Conservation (phyloP, 2,797 vertebrate genomes). For the Sciaenops ocellatus region DNA sequence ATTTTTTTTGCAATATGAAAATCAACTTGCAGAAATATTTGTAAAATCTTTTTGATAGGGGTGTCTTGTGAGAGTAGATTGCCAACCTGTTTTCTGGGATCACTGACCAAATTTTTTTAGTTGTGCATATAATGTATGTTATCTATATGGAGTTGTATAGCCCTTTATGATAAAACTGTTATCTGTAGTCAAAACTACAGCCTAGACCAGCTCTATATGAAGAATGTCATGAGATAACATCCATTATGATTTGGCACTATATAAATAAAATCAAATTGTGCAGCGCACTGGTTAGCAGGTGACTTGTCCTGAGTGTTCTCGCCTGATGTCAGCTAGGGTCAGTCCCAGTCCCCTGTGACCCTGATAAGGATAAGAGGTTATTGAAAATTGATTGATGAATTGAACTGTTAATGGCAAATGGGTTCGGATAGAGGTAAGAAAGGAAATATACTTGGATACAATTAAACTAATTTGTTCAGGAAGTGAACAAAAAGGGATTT, state of each 20-base stretch:
- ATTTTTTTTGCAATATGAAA: not conserved
- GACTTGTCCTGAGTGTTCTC: no score
- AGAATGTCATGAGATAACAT: no score
- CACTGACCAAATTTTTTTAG: not conserved
- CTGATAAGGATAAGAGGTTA: no score
- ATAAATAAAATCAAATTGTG: no score
- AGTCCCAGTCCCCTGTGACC: no score
- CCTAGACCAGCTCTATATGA: no score
- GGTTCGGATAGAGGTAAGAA: not conserved
- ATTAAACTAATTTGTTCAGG: not conserved
- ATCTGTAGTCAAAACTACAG: no score
- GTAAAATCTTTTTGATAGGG: not conserved
- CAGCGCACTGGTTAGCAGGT: no score
- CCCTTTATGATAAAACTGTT: not conserved
- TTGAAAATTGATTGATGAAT: no score
- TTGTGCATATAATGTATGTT: not conserved
- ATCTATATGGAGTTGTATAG: not conserved
- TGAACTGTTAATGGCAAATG: not conserved
- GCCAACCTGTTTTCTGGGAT: not conserved
- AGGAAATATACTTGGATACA: not conserved
- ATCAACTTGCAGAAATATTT: not conserved
- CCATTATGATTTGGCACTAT: no score
- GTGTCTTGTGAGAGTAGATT: not conserved
- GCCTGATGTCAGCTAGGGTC: no score
- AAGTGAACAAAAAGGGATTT: not conserved